Base-by-base conservation (phyloP, 1,140 invertebrate genomes). In the Drosophila mayri region DNA sequence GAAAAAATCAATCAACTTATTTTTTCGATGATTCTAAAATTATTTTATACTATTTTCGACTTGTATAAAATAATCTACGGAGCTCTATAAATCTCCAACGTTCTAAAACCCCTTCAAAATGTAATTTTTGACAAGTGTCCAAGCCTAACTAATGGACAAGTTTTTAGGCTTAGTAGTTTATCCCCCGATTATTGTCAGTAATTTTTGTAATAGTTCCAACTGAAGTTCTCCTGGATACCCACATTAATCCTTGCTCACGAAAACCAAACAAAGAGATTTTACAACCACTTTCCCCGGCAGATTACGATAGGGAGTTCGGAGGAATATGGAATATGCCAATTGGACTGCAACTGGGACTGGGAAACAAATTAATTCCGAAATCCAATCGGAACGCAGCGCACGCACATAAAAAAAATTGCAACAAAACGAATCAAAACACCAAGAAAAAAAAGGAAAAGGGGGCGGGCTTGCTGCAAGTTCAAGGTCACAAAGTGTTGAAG, bases 291-390 rank as follows among this genome's bases (percentile, higher is more conserved):
- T 43, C 6, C 10, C 43, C 0, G 28, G n/a, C 5, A n/a, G 41
- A 14, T 10, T 18, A 63, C 38, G 5, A 18, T 10, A 5, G 43
- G 16, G 7, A 32, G 20, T n/a, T 4, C 2, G 28, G 8, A 11
- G 4, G 25, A 47, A 32, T 14, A n/a, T 46, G 35, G 38, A 46
- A 49, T 55, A 18, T 40, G 37, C 40, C 14, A 30, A 16, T 22
- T 35, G 20, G 49, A 12, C 32, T 25, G 30, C 46, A 37, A 54
- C 46, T 70, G 63, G 38, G 43, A 30, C 25, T 41, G 35, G 60
- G 38, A 50, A 79, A 63, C 57, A 67, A 84, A 80, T 84, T 76
- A 83, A 80, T 76, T 84, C 64, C 32, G 52, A 63, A 64, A 80
- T 64, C 50, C 81, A 80, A 80, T 80, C 72, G 67, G 49, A 79